Conservation (phyloP, 2,797 vertebrate genomes). For the Squalus acanthias region DNA sequence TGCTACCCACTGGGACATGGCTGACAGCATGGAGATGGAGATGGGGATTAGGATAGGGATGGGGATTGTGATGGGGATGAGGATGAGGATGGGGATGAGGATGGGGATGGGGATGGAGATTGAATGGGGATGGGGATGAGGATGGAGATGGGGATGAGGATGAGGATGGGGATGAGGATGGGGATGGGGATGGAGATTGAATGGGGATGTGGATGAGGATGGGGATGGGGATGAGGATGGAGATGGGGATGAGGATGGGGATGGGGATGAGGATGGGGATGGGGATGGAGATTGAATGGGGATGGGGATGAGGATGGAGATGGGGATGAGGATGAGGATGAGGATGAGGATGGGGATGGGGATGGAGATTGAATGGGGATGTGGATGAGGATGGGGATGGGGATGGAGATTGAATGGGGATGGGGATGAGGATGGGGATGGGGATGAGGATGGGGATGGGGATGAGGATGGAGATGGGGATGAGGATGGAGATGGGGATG, state of each 20-base stretch:
- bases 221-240: not conserved
- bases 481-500: too few species aligned
- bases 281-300: not conserved
- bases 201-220: too few species aligned
- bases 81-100: not conserved
- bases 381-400: not conserved
- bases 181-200: not conserved
- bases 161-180: not conserved
- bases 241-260: not conserved
- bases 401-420: too few species aligned
- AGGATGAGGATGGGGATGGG: not conserved
- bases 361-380: not conserved
- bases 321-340: not conserved
- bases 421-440: not conserved
- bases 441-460: not conserved
- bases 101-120: not conserved
- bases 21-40: not conserved
- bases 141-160: too few species aligned
- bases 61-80: not conserved
- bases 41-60: not conserved
- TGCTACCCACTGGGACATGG: too few species aligned
- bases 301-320: not conserved
- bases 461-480: too few species aligned
- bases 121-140: too few species aligned
- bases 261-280: not conserved